Evolutionary conservation across 1,140 invertebrate species (phyloP), one percentile per base, ranked within the genome.

Genomic region (Scaptomyza graminum): DNA sequence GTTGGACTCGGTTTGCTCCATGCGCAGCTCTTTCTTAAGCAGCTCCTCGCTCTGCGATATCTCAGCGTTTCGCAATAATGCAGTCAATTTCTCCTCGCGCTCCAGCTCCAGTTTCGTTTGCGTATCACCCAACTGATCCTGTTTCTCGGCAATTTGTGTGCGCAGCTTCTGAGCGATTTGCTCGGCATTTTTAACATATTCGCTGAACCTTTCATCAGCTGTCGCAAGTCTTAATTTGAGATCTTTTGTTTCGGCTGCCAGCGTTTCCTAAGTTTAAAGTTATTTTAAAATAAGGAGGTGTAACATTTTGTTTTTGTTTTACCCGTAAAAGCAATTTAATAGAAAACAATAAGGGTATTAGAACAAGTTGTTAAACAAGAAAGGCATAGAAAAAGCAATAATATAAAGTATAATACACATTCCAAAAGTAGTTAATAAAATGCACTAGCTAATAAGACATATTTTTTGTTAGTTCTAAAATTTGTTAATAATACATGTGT

Each of bases 11-110:
- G 65, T 75, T 39, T 82, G 75, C 65, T 91, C 90, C 51, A 94
- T 93, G 43, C 95, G 93, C 76, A 95, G 93, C 62, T 96, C 94
- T 71, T 96, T 95, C 70, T 94, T 94, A 0, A 95, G 94, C 54
- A 96, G 93, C 90, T 96, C 95, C 57, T 96, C 93, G 57, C 96
- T 95, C 87, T 97, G 96, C 0, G 96, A 97, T 63, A 97, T 95
- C 90, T 97, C 95, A 3, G 96, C 96, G 90, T 97, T 97, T 25
- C 96, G 93, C 34, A 97, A 79, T 54, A 97, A 90, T 1, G 95
- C 94, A 9, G 95, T 94, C 87, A 97, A 95, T 78, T 96, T 97
- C 63, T 97, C 96, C 57, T 94, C 92, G 28, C 93, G 93, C 66
- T 96, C 95, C 62, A 93, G 93, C 79, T 66, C 92, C 90, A 83